Evolutionary conservation across 2,113 vertebrate species (phyloP).

Genomic region (Cephalopholis sonnerati): DNA sequence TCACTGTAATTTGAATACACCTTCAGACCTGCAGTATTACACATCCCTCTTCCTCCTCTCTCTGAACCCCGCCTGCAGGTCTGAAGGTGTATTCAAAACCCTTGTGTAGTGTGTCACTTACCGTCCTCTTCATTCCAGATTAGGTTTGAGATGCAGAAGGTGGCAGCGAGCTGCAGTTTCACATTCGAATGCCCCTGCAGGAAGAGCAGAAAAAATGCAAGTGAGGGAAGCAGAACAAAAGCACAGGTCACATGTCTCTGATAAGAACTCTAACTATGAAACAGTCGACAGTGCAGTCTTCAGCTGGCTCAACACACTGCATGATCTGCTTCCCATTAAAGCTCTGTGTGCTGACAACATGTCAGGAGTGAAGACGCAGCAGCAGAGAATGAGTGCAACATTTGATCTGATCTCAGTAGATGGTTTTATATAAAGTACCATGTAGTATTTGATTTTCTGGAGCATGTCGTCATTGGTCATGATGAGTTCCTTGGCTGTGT

Average conservation of each 20-base stretch:
- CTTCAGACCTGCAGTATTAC: neutral
- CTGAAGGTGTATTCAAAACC: too few species aligned
- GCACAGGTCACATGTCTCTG: neutral
- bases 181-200: slow-evolving; percentile 95
- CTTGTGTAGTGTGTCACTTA: slow-evolving; percentile 81
- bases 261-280: neutral
- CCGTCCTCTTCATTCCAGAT: slow-evolving; percentile 99
- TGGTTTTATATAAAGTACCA: slow-evolving; percentile 83
- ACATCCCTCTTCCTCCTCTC: neutral
- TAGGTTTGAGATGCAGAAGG: slow-evolving; percentile 98
- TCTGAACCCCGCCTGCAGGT: neutral
- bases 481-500: slow-evolving; percentile 96
- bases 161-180: slow-evolving; percentile 97
- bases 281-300: neutral
- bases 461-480: slow-evolving; percentile 99
- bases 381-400: neutral
- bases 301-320: neutral
- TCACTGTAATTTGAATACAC: neutral
- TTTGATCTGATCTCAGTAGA: neutral
- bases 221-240: neutral
- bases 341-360: neutral
- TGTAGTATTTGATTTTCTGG: slow-evolving; percentile 99
- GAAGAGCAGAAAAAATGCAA: neutral
- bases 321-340: neutral
- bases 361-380: neutral